These are phyloP conservation scores for Cotesia chilonis DNA, from an alignment of 1,140 invertebrate genomes.

Conservation along the genomic window DNA sequence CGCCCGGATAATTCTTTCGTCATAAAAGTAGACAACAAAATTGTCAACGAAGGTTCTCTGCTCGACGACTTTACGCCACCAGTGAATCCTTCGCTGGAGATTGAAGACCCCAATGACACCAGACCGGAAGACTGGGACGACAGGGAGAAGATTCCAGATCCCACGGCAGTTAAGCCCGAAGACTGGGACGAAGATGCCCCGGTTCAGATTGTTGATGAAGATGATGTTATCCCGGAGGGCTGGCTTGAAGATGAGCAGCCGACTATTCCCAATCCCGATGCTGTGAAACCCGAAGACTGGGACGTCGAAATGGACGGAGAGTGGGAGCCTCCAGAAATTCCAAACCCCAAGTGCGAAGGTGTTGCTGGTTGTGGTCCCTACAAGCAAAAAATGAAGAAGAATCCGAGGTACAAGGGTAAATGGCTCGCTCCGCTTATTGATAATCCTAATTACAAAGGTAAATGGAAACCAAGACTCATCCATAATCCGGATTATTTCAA, in stretches of 20 bases:
- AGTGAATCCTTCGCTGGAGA: slow-evolving; percentile 94
- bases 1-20: slow-evolving; percentile 88
- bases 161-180: slow-evolving; percentile 85
- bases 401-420: slow-evolving; percentile 91
- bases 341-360: slow-evolving; percentile 88
- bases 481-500: slow-evolving; percentile 93
- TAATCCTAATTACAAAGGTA: slow-evolving; percentile 95
- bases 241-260: slow-evolving; percentile 95
- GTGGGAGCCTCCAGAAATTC: slow-evolving; percentile 94
- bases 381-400: slow-evolving; percentile 85
- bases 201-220: slow-evolving; percentile 87
- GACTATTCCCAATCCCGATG: slow-evolving; percentile 87
- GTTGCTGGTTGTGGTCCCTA: slow-evolving; percentile 92
- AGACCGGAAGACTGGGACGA: slow-evolving; percentile 98
- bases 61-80: slow-evolving; percentile 91
- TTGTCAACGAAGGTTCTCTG: slow-evolving; percentile 85
- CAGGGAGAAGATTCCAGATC: slow-evolving; percentile 93
- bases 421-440: slow-evolving; percentile 91
- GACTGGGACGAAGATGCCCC: slow-evolving; percentile 97
- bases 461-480: slow-evolving; percentile 89
- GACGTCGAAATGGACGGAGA: slow-evolving; percentile 98
- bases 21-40: slow-evolving; percentile 76
- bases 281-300: slow-evolving; percentile 93
- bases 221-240: slow-evolving; percentile 86
- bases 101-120: slow-evolving; percentile 92